Conservation (phyloP, 2,888 invertebrate genomes). For the Drosophila leonis region DNA sequence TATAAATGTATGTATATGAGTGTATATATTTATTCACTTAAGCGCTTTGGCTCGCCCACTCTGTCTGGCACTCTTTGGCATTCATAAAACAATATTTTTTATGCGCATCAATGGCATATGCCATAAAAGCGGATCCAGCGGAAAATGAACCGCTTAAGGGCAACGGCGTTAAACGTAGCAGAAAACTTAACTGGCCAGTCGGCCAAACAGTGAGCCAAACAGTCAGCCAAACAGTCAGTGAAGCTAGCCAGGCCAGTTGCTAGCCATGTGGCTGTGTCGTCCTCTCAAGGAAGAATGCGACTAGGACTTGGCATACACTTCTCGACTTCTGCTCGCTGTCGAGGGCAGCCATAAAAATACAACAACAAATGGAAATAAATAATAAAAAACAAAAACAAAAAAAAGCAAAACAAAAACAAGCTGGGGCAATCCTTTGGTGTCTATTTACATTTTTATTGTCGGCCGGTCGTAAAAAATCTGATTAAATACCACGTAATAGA, state of each 20-base stretch:
- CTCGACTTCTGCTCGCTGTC: slow-evolving; percentile 10
- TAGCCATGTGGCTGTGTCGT: slow-evolving; percentile 9
- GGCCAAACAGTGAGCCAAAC: slow-evolving; percentile 2
- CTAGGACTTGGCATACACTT: slow-evolving; percentile 7
- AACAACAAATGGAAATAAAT: slow-evolving; percentile 19
- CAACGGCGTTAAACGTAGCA: slow-evolving; percentile 66
- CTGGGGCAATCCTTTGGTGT: slow-evolving; percentile 73
- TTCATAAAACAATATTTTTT: slow-evolving; percentile 72
- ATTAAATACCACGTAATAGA: slow-evolving; percentile 82
- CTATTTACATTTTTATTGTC: slow-evolving; percentile 81
- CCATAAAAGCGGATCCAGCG: slow-evolving; percentile 71
- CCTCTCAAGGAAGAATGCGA: slow-evolving; percentile 14
- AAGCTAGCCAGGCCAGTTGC: not conserved
- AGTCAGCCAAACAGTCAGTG: not conserved
- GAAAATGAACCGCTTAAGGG: slow-evolving; percentile 72
- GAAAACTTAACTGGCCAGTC: slow-evolving; percentile 61
- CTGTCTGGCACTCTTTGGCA: slow-evolving; percentile 40
- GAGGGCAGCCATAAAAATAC: slow-evolving; percentile 12
- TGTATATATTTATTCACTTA: slow-evolving; percentile 9
- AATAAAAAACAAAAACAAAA: slow-evolving; percentile 15
- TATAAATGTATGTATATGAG: not conserved
- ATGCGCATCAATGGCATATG: slow-evolving; percentile 60
- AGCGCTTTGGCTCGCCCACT: slow-evolving; percentile 1
- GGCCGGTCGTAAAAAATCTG: slow-evolving; percentile 79
- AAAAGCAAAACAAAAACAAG: slow-evolving; percentile 4